phyloP scores from a whole-genome alignment of 1,140 invertebrate species.

The Philopotamus ludificatus region DNA sequence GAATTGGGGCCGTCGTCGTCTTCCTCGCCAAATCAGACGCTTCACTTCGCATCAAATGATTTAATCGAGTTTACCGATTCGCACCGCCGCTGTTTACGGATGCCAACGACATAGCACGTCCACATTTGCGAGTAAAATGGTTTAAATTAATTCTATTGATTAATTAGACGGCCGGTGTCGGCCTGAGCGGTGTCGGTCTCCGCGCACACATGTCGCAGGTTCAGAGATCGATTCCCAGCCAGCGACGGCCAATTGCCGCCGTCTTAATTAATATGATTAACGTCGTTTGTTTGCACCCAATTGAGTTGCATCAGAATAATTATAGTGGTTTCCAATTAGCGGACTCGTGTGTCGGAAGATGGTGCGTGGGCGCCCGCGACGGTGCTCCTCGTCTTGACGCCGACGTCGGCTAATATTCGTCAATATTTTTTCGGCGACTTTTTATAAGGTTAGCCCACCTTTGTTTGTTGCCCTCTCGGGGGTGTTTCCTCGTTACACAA shows the following conservation, averaged over 20 bases:
- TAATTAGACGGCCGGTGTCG: conserved; percentile 11
- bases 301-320: conserved; percentile 32
- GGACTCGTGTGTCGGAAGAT: not conserved
- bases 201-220: conserved; percentile 9
- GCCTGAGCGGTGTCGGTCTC: not conserved
- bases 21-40: too few relatives aligned
- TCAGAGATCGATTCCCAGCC: conserved; percentile 27
- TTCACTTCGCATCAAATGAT: too few relatives aligned
- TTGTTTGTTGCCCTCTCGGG: conserved; percentile 21
- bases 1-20: too few relatives aligned
- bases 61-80: too few relatives aligned
- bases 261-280: conserved; percentile 31
- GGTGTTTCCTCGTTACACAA: conserved; percentile 28
- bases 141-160: conserved; percentile 13
- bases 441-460: not conserved
- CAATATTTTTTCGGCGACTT: too few relatives aligned
- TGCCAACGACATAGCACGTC: not conserved
- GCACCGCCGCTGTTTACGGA: not conserved
- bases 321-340: conserved; percentile 21
- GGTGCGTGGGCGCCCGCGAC: conserved; percentile 13
- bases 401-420: not conserved
- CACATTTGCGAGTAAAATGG: too few relatives aligned
- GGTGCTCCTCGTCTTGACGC: too few relatives aligned
- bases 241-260: conserved; percentile 15
- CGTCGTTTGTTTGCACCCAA: conserved; percentile 30